Evolutionary conservation across 2,113 vertebrate species (phyloP), one percentile per base, ranked within the genome.

Genomic region (Patagioenas fasciata): DNA sequence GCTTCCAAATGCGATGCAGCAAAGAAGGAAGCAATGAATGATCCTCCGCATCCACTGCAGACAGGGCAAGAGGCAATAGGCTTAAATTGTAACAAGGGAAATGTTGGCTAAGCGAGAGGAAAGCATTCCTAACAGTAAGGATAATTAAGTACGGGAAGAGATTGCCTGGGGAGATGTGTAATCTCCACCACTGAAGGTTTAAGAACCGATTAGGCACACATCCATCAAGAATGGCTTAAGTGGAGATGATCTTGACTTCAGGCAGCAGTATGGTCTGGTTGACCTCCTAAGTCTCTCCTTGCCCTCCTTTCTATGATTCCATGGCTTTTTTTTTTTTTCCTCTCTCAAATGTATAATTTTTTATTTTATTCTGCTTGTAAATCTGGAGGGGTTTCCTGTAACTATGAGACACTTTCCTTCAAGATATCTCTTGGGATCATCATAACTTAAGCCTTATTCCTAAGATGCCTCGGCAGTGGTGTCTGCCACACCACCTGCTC

Each of bases 131-230:
- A 95, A 69, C 66, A 34, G 82, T 3, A 40, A 78, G 72, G 95
- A 96, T 95, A 94, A 97, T 94, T 95, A 96, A 96, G 83, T 85
- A 92, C 0, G 1, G 56, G 72, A 88, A 62, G 85, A 91, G 83
- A 80, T 91, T 93, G 96, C 94, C 95, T 91, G 80, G 83, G 75
- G 91, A 94, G 92, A 95, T 95, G 77, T 78, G 96, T 95, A 95
- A 97, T 95, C 92, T 94, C 72, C 67, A 94, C 83, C 72, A 84
- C 40, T 19, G 80, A 84, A 80, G 61, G 85, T 91, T 97, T 93
- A 93, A 84, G 88, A 88, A 64, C 67, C 88, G 95, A 95, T 97
- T 92, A 96, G 91, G 85, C 67, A 78, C 64, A 84, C 23, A 84
- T 86, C 88, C 94, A 95, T 96, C 94, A 94, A 80, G 75, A 95